Percentiles rank a stretch among this genome's conserved stretches.
Conservation (phyloP, 2,113 vertebrate genomes). For the Beaufortia kweichowensis region DNA sequence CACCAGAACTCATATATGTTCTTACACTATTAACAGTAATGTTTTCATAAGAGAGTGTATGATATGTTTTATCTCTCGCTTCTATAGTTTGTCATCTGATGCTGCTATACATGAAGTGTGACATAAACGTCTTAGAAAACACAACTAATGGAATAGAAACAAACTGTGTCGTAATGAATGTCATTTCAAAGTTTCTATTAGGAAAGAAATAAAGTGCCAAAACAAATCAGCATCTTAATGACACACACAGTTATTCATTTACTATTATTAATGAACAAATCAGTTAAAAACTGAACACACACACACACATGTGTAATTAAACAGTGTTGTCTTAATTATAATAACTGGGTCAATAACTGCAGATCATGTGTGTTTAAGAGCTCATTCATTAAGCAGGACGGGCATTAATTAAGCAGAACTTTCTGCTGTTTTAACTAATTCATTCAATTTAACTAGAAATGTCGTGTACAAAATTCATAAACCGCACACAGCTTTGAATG, state of each 20-base stretch:
- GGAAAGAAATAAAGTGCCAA: constrained; percentile 6
- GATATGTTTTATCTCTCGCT: no score
- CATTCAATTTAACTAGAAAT: neutral
- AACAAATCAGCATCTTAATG: neutral
- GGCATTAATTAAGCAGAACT: constrained; percentile 29
- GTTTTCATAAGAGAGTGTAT: no score
- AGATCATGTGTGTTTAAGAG: constrained; percentile 39
- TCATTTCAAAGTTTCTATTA: neutral
- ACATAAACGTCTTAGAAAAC: no score
- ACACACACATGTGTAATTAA: constrained; percentile 17
- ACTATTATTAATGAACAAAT: constrained; percentile 11
- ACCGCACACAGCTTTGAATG: neutral
- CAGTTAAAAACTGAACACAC: neutral
- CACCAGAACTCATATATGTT: no score
- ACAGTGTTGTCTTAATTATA: constrained; percentile 47
- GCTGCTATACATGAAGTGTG: no score
- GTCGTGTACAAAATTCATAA: neutral
- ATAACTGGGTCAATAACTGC: constrained; percentile 37
- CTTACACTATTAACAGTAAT: no score
- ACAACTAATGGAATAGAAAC: neutral
- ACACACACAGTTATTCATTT: neutral
- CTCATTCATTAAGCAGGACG: constrained; percentile 32
- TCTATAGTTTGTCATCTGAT: no score
- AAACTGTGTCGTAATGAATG: neutral
- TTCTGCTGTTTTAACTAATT: constrained; percentile 22